These are phyloP conservation scores for Zoanthus sansibaricus DNA, from an alignment of 92 coral and sea anemone genomes.

Conservation along the genomic window DNA sequence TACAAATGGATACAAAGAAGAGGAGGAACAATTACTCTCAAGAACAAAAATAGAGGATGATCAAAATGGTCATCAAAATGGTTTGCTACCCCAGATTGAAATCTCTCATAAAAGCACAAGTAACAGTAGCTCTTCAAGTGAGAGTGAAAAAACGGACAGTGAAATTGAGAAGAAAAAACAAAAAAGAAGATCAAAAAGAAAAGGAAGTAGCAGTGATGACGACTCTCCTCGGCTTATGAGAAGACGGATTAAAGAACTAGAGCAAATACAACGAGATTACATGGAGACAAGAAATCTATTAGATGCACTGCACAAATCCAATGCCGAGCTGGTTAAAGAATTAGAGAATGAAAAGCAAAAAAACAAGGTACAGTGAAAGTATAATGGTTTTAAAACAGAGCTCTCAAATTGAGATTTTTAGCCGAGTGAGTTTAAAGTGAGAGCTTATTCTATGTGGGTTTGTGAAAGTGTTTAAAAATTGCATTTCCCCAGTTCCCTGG, in stretches of 20 bases:
- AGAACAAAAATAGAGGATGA: not conserved
- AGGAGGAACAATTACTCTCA: not conserved
- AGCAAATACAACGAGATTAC: slow-evolving; percentile 37
- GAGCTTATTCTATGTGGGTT: no score
- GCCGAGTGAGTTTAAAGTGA: no score
- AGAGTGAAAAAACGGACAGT: slow-evolving; percentile 47
- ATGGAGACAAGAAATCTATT: slow-evolving; percentile 1
- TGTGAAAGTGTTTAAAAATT: no score
- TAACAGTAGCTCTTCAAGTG: slow-evolving; percentile 45
- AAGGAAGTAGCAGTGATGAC: slow-evolving; percentile 23
- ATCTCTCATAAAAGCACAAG: slow-evolving; percentile 38
- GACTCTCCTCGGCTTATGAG: slow-evolving; percentile 48
- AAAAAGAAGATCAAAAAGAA: slow-evolving; percentile 52
- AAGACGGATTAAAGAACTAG: slow-evolving; percentile 45
- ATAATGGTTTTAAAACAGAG: no score
- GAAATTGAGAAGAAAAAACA: slow-evolving; percentile 35
- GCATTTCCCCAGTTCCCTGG: no score
- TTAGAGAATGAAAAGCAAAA: slow-evolving; percentile 22
- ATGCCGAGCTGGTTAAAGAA: slow-evolving; percentile 34
- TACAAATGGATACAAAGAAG: slow-evolving; percentile 39
- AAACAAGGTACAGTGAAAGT: slow-evolving; percentile 19
- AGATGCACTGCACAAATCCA: slow-evolving; percentile 48
- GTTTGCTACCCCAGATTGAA: slow-evolving; percentile 24
- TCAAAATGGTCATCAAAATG: not conserved
- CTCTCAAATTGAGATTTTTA: no score